Evolutionary conservation across 2,888 invertebrate species (phyloP), one percentile per base, ranked within the genome.

Genomic region (Caenorhabditis macrosperma): DNA sequence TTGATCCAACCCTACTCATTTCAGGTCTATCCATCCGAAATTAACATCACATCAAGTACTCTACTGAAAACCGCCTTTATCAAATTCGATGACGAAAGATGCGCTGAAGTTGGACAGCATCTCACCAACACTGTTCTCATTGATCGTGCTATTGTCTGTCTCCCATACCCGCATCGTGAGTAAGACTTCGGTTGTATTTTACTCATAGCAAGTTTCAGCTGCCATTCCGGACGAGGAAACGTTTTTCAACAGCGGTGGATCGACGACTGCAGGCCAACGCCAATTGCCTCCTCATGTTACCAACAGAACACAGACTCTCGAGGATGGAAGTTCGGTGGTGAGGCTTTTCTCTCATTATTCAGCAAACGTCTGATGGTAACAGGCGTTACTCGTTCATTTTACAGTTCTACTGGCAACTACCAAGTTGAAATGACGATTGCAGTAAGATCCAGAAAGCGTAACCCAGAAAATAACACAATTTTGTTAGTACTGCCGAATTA

Each of bases 71-170:
- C 98, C 90, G 97, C 97, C 91, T 99, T 96, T 92, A 95, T 99
- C 48, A 96, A 96, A 91, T 99, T 95, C 91, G 94, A 95, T 85
- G 96, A 97, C 87, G 93, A 94, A 5, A 93, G 93, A 46, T 95
- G 95, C 83, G 96, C 96, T 26, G 94, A 95, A 20, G 95, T 97
- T n/a, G 96, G 98, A 0, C 96, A 97, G 90, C 98, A 99, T 92
- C 94, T 99, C 93, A 97, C 97, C 15, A 99, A 98, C 91, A 98
- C 97, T 0, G 98, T 99, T 12, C 98, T 99, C 91, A 97, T 99
- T 88, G 99, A 99, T 91, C 93, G 97, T 74, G 98, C 98, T 0
- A 92, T 99, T 55, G 96, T 98, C 84, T 96, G 98, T 55, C 95
- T 96, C 69, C 97, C 97, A 0, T 94, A 95, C 28, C 80, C 82